Conservation (phyloP, 2,797 vertebrate genomes). For the Bovichtus variegatus region DNA sequence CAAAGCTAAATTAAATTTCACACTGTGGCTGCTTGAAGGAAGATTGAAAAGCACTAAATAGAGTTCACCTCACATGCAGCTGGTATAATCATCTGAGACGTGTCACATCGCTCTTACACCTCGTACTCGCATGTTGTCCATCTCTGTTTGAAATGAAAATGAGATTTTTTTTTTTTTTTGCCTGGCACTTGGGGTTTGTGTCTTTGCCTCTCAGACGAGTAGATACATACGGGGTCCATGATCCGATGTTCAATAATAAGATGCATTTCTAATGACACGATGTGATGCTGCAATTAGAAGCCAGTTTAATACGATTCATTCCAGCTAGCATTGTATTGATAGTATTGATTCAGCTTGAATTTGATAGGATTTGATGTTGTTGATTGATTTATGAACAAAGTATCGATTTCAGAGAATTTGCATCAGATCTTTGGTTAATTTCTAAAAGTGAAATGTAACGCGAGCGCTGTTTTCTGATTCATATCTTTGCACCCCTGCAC, state of each 20-base stretch:
- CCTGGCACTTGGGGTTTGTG: neutral
- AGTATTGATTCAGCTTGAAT: neutral
- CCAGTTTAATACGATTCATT: neutral
- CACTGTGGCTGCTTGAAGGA: constrained; percentile 68
- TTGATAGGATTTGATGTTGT: neutral
- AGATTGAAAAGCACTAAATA: constrained; percentile 74
- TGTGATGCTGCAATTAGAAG: neutral
- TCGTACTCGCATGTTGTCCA: constrained; percentile 5
- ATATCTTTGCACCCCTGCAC: neutral
- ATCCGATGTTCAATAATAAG: neutral
- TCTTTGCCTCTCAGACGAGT: neutral
- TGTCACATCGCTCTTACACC: neutral
- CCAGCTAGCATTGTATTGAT: neutral
- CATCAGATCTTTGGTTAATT: neutral
- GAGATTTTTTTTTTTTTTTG: neutral
- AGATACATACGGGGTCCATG: neutral
- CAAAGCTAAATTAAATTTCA: constrained; percentile 81
- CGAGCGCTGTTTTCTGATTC: neutral
- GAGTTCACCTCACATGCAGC: constrained; percentile 68
- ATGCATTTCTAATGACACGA: neutral
- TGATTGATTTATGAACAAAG: too few species aligned
- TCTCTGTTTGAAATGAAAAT: constrained; percentile 7
- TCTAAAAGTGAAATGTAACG: too few species aligned
- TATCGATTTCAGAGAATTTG: too few species aligned
- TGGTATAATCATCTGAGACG: constrained; percentile 38